Conservation (phyloP, 2,888 invertebrate species). For the Amaurobius ferox region DNA sequence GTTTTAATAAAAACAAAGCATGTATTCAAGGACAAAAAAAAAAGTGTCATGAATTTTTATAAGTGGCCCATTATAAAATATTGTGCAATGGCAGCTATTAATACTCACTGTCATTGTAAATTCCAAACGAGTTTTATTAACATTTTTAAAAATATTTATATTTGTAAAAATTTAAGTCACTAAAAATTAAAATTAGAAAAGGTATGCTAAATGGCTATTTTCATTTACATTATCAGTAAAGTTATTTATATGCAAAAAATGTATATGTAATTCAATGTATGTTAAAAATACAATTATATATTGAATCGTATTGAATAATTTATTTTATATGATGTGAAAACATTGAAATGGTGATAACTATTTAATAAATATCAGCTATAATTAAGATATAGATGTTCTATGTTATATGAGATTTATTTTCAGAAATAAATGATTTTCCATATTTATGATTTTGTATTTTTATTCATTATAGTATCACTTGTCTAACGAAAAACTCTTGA, state of each 20-base stretch:
- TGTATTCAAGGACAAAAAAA: too few relatives aligned
- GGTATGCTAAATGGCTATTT: neutral
- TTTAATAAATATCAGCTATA: neutral
- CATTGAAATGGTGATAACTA: conserved; percentile 2
- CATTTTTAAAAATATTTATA: neutral
- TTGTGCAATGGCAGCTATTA: neutral
- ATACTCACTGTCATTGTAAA: neutral
- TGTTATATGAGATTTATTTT: conserved; percentile 46
- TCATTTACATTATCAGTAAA: too few relatives aligned
- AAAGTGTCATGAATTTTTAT: too few relatives aligned
- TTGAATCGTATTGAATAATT: neutral
- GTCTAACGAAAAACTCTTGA: too few relatives aligned
- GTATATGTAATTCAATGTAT: neutral
- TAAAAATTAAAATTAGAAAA: neutral
- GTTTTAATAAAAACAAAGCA: too few relatives aligned
- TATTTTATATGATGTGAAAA: conserved; percentile 12
- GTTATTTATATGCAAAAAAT: neutral
- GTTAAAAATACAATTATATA: neutral
- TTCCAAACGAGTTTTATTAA: neutral
- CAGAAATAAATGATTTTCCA: conserved; percentile 41
- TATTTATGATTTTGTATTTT: conserved; percentile 12
- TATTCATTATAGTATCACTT: too few relatives aligned
- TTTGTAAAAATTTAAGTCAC: neutral
- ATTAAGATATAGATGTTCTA: conserved; percentile 21
- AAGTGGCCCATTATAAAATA: too few relatives aligned